These are phyloP conservation scores for Oscheius sp. DNA, from an alignment of 2,888 invertebrate genomes.

Conservation along the genomic window DNA sequence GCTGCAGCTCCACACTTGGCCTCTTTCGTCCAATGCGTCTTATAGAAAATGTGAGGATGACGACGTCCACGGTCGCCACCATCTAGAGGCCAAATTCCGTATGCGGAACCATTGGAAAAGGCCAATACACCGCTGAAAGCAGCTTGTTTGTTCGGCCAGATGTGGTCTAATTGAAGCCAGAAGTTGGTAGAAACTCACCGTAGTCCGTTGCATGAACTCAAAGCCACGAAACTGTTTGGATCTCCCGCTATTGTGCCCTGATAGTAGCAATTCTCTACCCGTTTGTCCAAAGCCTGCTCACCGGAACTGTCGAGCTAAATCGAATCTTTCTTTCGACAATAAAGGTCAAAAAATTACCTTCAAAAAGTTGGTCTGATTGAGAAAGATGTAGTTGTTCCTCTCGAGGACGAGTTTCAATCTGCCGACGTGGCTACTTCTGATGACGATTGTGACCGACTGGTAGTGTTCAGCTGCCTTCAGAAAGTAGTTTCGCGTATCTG, in stretches of 20 bases:
- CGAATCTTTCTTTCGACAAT: conserved; percentile 27
- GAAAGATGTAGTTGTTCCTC: conserved; percentile 67
- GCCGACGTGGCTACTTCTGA: conserved; percentile 59
- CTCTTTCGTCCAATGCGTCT: conserved; percentile 60
- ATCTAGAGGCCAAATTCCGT: conserved; percentile 96
- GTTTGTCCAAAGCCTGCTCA: conserved; percentile 53
- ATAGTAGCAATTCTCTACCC: conserved; percentile 88
- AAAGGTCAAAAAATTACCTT: conserved; percentile 48
- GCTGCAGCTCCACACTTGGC: conserved; percentile 58
- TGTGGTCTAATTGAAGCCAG: too few species aligned
- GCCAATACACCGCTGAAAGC: conserved; percentile 83
- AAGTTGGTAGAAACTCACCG: conserved; percentile 75
- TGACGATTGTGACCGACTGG: conserved; percentile 67
- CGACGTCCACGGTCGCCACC: conserved; percentile 84
- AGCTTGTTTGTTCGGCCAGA: too few species aligned
- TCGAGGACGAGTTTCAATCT: conserved; percentile 67
- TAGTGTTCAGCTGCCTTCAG: conserved; percentile 69
- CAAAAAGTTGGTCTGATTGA: conserved; percentile 67
- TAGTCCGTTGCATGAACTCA: conserved; percentile 97
- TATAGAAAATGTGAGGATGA: conserved; percentile 70
- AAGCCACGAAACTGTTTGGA: conserved; percentile 93
- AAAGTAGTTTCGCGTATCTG: conserved; percentile 74
- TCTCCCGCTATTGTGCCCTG: conserved; percentile 95
- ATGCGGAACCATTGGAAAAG: conserved; percentile 96
- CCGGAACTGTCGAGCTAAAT: conserved; percentile 65